Percentiles rank a stretch among this genome's conserved stretches.
phyloP scores from a whole-genome alignment of 2,888 invertebrate genomes.

The Epicampocera succincta region DNA sequence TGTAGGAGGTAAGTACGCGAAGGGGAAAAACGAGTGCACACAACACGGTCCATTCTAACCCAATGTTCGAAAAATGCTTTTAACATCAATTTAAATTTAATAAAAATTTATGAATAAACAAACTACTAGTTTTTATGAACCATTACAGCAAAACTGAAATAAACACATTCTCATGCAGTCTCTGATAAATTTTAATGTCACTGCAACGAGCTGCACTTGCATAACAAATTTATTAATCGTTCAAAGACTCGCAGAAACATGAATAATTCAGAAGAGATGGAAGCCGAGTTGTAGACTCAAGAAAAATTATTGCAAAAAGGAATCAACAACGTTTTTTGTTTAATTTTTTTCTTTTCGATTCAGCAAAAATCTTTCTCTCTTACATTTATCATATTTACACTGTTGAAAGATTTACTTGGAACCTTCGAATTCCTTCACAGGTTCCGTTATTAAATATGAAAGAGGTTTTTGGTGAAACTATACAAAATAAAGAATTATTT shows the following conservation, averaged over 20 bases:
- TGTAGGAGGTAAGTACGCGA: background rate
- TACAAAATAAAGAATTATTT: too few relatives aligned
- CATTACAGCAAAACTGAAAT: constrained; percentile 13
- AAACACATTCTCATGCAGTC: constrained; percentile 21
- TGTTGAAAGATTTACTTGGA: too few relatives aligned
- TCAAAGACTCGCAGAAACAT: background rate
- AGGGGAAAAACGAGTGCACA: background rate
- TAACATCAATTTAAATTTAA: constrained; percentile 17
- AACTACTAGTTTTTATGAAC: constrained; percentile 7
- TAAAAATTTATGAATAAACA: background rate
- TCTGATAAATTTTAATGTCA: constrained; percentile 21
- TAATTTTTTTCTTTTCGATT: too few relatives aligned
- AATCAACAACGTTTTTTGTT: too few relatives aligned
- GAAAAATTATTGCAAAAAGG: too few relatives aligned
- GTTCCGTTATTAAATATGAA: too few relatives aligned
- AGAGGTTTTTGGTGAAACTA: too few relatives aligned
- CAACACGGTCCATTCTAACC: background rate
- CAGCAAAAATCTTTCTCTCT: too few relatives aligned
- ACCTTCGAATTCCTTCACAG: too few relatives aligned
- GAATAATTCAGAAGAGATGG: too few relatives aligned
- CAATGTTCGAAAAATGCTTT: constrained; percentile 26
- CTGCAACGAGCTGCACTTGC: constrained; percentile 32
- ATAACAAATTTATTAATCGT: constrained; percentile 26
- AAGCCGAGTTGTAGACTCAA: too few relatives aligned
- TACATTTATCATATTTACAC: too few relatives aligned